phyloP scores from a whole-genome alignment of 1,140 invertebrate species.

The Aphis craccivora region DNA sequence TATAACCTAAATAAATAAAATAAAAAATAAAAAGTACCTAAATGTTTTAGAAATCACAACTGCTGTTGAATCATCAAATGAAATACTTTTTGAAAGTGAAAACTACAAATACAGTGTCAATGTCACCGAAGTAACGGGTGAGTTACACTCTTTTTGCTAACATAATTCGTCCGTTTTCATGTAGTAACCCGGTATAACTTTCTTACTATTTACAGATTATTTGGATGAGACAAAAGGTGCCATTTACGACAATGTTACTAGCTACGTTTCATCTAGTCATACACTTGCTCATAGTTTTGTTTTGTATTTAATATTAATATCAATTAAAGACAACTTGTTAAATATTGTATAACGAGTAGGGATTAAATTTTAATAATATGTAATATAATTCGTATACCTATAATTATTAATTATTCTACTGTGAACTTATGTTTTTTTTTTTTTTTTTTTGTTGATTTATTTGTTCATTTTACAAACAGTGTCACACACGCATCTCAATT shows the following conservation, averaged over 20 bases:
- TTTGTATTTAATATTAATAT: conserved; percentile 39
- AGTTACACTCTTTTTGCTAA: background rate
- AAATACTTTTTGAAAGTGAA: background rate
- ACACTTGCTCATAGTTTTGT: conserved; percentile 40
- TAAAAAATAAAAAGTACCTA: too few relatives aligned
- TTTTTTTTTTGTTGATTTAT: background rate
- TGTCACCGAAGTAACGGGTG: background rate
- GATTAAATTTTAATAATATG: background rate
- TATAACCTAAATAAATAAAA: too few relatives aligned
- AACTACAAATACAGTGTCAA: conserved; percentile 38
- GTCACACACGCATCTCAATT: background rate
- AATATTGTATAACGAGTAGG: background rate
- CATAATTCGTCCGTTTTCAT: background rate
- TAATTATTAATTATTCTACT: background rate
- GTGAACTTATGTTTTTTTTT: background rate
- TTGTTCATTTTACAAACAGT: background rate
- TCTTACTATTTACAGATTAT: background rate
- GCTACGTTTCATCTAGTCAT: conserved; percentile 37
- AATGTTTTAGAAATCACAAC: conserved; percentile 22
- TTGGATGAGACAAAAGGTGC: background rate
- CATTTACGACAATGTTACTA: conserved; percentile 19
- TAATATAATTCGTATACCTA: background rate
- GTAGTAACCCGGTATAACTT: background rate
- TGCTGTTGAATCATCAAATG: background rate
- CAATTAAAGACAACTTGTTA: background rate